These are phyloP conservation scores for Cliona cf. orientalis DNA, from an alignment of 37 sponge, comb jelly and placozoan genomes.

Conservation along the genomic window DNA sequence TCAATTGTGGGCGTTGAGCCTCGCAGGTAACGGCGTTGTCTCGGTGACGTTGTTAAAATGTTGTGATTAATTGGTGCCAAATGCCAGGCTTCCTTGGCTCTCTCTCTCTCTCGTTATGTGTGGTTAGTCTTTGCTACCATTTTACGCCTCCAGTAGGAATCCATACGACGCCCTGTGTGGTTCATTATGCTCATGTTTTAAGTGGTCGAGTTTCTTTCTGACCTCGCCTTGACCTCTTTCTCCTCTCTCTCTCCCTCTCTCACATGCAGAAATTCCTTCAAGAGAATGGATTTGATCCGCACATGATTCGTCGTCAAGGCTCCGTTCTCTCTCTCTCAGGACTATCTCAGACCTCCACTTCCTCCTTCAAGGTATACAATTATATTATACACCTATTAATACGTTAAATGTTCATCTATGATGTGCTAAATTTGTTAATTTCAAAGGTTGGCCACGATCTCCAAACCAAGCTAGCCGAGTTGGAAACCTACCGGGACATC, in stretches of 20 bases:
- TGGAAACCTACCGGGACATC: constrained; percentile 83
- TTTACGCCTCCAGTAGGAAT: no score
- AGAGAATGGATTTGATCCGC: constrained; percentile 62
- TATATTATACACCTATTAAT: not conserved
- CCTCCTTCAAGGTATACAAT: constrained; percentile 71
- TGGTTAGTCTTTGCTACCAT: no score
- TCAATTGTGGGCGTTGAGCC: no score
- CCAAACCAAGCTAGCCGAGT: constrained; percentile 71
- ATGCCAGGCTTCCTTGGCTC: no score
- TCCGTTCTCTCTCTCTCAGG: constrained; percentile 84
- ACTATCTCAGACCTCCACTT: constrained; percentile 76
- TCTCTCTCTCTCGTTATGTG: no score
- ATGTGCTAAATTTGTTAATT: not conserved
- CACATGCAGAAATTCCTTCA: constrained; percentile 48
- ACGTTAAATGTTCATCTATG: not conserved
- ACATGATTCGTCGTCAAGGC: constrained; percentile 74
- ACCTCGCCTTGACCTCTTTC: no score
- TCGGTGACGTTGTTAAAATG: no score
- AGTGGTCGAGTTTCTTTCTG: no score
- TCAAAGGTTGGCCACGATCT: constrained; percentile 58
- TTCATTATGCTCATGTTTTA: no score
- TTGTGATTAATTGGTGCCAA: no score
- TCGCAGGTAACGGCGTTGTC: no score
- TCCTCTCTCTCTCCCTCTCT: not conserved
- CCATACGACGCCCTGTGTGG: no score